Percentiles rank a stretch among this genome's conserved stretches.
These are phyloP conservation scores for Selenia dentaria DNA, from an alignment of 2,888 invertebrate genomes.

Conservation along the genomic window DNA sequence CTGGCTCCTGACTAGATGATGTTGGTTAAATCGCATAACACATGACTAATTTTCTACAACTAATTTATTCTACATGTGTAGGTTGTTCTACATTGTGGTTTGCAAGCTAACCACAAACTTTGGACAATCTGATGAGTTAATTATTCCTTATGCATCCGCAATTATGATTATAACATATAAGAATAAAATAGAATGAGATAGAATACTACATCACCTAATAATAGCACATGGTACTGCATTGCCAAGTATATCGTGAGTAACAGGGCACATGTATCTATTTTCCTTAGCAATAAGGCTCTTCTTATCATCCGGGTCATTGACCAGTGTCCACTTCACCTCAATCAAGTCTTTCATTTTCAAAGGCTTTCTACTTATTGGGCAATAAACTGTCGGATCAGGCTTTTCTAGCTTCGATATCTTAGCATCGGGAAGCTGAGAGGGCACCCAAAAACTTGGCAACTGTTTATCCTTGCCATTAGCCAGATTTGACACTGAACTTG, in stretches of 20 bases:
- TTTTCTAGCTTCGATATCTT: constrained; percentile 84
- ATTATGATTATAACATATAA: too few relatives aligned
- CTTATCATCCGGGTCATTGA: constrained; percentile 94
- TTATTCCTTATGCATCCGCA: too few relatives aligned
- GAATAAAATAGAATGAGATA: too few relatives aligned
- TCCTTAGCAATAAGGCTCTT: constrained; percentile 94
- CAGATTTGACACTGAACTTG: constrained; percentile 91
- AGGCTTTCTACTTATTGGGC: constrained; percentile 86
- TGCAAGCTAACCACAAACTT: too few relatives aligned
- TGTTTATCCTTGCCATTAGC: constrained; percentile 90
- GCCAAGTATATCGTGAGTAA: constrained; percentile 97
- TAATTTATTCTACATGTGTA: too few relatives aligned
- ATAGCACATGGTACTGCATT: constrained; percentile 98
- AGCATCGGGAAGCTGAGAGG: constrained; percentile 95
- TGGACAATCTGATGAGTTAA: too few relatives aligned
- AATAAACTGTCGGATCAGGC: constrained; percentile 71
- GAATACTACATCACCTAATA: constrained; percentile 79
- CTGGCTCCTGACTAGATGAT: too few relatives aligned
- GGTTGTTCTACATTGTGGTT: too few relatives aligned
- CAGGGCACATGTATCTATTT: constrained; percentile 98
- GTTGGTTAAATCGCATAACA: too few relatives aligned
- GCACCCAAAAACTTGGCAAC: constrained; percentile 98
- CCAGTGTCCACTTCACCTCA: constrained; percentile 95
- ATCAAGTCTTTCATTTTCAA: constrained; percentile 96
- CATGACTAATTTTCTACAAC: too few relatives aligned